Conservation (phyloP, 2,888 invertebrate genomes). For the Gisinianus flammeolus region DNA sequence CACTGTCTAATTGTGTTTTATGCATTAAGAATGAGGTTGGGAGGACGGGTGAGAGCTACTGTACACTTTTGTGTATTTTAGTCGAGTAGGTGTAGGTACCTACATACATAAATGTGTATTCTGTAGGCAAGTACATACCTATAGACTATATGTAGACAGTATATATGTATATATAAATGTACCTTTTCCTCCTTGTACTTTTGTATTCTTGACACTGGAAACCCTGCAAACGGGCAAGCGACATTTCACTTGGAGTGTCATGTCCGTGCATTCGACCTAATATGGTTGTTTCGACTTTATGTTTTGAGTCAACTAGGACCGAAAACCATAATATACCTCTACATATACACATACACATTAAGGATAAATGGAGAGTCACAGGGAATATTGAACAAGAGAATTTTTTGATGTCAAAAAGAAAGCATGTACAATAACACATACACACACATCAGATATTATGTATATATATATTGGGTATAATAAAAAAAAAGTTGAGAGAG, state of each 20-base stretch:
- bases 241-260: not conserved
- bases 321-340: not conserved
- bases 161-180: too few relatives aligned
- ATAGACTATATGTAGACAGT: too few relatives aligned
- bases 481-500: not conserved
- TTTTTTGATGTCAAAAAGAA: constrained; percentile 4
- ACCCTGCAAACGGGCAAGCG: not conserved
- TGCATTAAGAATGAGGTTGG: not conserved
- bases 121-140: too few relatives aligned
- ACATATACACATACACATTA: not conserved
- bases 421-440: not conserved
- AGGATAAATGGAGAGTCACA: not conserved
- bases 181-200: not conserved
- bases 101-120: too few relatives aligned
- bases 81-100: too few relatives aligned
- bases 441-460: not conserved
- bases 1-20: constrained; percentile 12
- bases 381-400: not conserved
- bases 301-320: not conserved
- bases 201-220: not conserved
- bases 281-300: constrained; percentile 22
- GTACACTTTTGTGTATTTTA: too few relatives aligned
- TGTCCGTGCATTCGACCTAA: constrained; percentile 10
- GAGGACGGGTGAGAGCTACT: not conserved
- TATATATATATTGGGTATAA: too few relatives aligned